phyloP scores from a whole-genome alignment of 1,140 invertebrate species.

The Hypsibius dujardini region DNA sequence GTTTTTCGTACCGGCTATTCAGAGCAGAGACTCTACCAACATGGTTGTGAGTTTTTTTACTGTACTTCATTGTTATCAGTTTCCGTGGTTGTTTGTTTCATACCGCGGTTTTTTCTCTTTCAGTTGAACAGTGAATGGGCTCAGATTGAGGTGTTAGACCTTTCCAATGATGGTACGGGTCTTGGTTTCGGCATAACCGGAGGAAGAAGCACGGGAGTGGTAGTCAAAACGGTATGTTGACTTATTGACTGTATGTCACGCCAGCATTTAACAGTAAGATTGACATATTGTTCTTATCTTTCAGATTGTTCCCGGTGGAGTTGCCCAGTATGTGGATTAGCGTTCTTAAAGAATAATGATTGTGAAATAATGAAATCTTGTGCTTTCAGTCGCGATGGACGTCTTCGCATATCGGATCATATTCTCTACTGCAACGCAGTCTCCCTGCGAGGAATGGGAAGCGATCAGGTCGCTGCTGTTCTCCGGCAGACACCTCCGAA shows the following conservation, averaged over 20 bases:
- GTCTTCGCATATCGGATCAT: conserved; percentile 76
- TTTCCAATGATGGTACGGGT: conserved; percentile 83
- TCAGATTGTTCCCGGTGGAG: too few relatives aligned
- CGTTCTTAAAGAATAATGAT: too few relatives aligned
- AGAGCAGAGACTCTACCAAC: too few relatives aligned
- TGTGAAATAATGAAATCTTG: too few relatives aligned
- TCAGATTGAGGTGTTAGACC: conserved; percentile 82
- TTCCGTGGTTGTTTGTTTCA: neutral
- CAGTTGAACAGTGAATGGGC: conserved; percentile 82
- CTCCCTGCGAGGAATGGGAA: conserved; percentile 70
- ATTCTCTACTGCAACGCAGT: conserved; percentile 82
- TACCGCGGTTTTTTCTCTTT: conserved; percentile 25
- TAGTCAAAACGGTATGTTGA: conserved; percentile 55
- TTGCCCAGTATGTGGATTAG: too few relatives aligned
- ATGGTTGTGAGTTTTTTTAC: neutral
- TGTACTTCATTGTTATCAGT: neutral
- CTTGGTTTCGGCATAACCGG: conserved; percentile 90
- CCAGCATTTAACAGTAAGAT: too few relatives aligned
- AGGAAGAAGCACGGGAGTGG: conserved; percentile 81
- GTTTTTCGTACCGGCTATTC: too few relatives aligned
- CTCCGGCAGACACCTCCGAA: conserved; percentile 64
- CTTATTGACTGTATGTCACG: too few relatives aligned
- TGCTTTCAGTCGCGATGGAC: conserved; percentile 45
- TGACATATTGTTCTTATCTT: too few relatives aligned
- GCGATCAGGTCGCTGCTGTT: conserved; percentile 78